Conservation (phyloP, 2,797 vertebrate genomes). For the Brotula barbata region DNA sequence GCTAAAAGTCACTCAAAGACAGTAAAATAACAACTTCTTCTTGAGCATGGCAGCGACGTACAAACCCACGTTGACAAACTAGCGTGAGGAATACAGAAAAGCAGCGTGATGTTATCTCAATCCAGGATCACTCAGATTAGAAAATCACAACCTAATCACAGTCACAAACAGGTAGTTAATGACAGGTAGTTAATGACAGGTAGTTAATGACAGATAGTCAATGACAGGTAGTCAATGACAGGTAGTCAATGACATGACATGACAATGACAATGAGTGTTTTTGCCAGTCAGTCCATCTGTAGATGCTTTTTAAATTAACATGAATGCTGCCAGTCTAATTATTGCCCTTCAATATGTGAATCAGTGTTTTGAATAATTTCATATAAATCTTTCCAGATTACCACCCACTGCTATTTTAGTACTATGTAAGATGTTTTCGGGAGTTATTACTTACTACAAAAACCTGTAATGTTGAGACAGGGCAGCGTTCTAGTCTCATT, state of each 20-base stretch:
- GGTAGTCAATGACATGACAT: too few relatives aligned
- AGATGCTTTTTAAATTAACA: constrained; percentile 22
- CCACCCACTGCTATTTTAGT: constrained; percentile 9
- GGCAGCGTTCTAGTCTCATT: too few relatives aligned
- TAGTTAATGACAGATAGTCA: too few relatives aligned
- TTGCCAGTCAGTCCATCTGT: constrained; percentile 31
- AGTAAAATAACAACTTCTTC: constrained; percentile 24
- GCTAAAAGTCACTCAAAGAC: constrained; percentile 10
- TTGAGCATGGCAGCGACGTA: constrained; percentile 32
- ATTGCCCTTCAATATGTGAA: constrained; percentile 4
- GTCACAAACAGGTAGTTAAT: too few relatives aligned
- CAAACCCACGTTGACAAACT: too few relatives aligned
- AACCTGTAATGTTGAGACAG: too few relatives aligned
- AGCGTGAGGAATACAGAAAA: constrained; percentile 45
- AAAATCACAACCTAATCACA: constrained; percentile 2
- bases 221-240: too few relatives aligned
- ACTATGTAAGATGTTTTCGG: neutral
- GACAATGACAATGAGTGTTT: too few relatives aligned
- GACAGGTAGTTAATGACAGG: too few relatives aligned
- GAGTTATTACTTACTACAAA: too few relatives aligned
- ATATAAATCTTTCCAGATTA: neutral
- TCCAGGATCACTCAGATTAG: constrained; percentile 28
- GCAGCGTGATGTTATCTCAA: constrained; percentile 36
- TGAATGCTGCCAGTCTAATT: constrained; percentile 8
- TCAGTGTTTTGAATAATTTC: constrained; percentile 3